Conservation (phyloP, 2,797 vertebrate genomes). For the Paramormyrops hopkinsi region DNA sequence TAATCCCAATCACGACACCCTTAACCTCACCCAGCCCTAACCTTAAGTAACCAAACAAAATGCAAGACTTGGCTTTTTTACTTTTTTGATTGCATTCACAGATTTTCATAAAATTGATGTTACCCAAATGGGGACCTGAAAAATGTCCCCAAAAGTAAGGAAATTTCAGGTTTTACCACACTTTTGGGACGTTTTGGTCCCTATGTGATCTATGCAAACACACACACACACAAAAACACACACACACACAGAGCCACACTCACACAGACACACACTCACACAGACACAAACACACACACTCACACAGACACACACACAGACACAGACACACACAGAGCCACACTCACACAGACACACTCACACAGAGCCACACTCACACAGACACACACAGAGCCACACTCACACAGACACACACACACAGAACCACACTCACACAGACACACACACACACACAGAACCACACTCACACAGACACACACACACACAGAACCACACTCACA, state of each 20-base stretch:
- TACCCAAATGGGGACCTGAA: not conserved
- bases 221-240: not conserved
- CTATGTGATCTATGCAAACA: not conserved
- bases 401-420: constrained; percentile 36
- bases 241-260: not conserved
- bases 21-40: not conserved
- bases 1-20: not conserved
- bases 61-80: not conserved
- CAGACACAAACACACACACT: not conserved
- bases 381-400: not conserved
- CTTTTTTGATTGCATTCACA: not conserved
- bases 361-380: too few species aligned
- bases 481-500: not conserved
- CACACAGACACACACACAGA: constrained; percentile 38
- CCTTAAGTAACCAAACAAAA: not conserved
- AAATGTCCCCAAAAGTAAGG: not conserved
- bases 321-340: not conserved
- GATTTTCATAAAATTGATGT: not conserved
- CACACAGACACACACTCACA: too few species aligned
- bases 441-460: not conserved
- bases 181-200: not conserved
- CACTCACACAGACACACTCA: constrained; percentile 40
- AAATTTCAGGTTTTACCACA: not conserved
- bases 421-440: not conserved
- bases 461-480: too few species aligned